These are phyloP conservation scores for Meles meles DNA, from an alignment of 2,113 vertebrate genomes.

Conservation along the genomic window DNA sequence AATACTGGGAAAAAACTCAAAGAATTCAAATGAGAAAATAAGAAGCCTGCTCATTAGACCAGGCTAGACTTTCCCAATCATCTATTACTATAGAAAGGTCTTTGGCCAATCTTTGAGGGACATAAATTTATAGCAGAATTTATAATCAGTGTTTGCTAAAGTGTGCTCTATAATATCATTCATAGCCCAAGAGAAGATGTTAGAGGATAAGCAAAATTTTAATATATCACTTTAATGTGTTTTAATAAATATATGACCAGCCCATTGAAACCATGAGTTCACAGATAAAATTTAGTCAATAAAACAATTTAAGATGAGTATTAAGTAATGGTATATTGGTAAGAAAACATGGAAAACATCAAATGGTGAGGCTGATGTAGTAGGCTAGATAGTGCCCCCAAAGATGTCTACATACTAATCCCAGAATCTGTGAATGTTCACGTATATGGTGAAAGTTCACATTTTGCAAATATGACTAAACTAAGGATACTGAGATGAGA, in stretches of 20 bases:
- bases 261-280: background rate
- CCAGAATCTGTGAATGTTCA: background rate
- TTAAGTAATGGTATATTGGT: background rate
- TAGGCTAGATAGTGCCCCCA: background rate
- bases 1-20: background rate
- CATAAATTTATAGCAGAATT: background rate
- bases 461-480: background rate
- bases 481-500: background rate
- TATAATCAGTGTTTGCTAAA: background rate
- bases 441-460: background rate
- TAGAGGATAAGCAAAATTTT: background rate
- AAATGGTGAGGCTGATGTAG: background rate
- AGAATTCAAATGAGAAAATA: background rate
- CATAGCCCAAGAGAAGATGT: background rate
- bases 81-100: background rate
- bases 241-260: background rate
- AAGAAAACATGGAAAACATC: background rate
- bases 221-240: background rate
- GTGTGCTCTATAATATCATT: background rate
- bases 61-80: background rate
- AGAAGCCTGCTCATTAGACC: background rate
- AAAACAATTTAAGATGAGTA: background rate
- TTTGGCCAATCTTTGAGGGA: background rate
- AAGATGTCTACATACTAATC: background rate
- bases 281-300: background rate